Conservation (phyloP, 2,113 vertebrate genomes). For the Egretta garzetta region DNA sequence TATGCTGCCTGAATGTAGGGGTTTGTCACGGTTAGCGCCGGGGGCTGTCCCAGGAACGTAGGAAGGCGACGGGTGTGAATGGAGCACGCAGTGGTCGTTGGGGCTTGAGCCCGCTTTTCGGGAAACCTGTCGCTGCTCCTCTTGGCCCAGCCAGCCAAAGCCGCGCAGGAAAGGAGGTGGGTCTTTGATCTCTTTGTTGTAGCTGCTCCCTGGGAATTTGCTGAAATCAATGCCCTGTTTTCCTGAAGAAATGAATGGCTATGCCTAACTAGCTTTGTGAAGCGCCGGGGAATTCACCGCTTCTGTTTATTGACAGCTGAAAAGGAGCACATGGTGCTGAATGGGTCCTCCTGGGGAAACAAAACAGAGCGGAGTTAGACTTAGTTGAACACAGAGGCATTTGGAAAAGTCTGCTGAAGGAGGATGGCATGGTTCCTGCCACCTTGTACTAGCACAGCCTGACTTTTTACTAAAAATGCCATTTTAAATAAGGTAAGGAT, state of each 20-base stretch:
- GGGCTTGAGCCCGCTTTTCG: conserved; percentile 49
- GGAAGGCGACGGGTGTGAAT: conserved; percentile 69
- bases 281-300: conserved; percentile 72
- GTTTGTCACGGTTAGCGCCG: conserved; percentile 73
- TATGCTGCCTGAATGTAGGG: conserved; percentile 63
- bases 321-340: conserved; percentile 79
- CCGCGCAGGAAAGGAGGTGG: conserved; percentile 73
- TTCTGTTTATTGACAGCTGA: conserved; percentile 83
- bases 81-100: conserved; percentile 59
- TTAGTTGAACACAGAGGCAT: conserved; percentile 72
- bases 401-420: conserved; percentile 70
- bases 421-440: conserved; percentile 59
- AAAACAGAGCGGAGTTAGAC: conserved; percentile 75
- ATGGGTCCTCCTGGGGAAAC: conserved; percentile 78
- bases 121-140: conserved; percentile 73
- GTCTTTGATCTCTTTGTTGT: conserved; percentile 82
- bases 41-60: conserved; percentile 68
- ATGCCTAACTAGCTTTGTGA: conserved; percentile 81
- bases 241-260: conserved; percentile 78
- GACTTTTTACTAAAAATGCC: conserved; percentile 31
- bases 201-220: conserved; percentile 78
- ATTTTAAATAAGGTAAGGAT: conserved; percentile 38
- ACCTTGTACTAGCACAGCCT: conserved; percentile 54
- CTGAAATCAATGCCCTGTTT: conserved; percentile 84
- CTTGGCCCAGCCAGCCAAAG: conserved; percentile 60